A percentile compares a stretch with the other conserved stretches of the same genome.
phyloP scores from a whole-genome alignment of 2,888 invertebrate species.

The Caenorhabditis virilis region DNA sequence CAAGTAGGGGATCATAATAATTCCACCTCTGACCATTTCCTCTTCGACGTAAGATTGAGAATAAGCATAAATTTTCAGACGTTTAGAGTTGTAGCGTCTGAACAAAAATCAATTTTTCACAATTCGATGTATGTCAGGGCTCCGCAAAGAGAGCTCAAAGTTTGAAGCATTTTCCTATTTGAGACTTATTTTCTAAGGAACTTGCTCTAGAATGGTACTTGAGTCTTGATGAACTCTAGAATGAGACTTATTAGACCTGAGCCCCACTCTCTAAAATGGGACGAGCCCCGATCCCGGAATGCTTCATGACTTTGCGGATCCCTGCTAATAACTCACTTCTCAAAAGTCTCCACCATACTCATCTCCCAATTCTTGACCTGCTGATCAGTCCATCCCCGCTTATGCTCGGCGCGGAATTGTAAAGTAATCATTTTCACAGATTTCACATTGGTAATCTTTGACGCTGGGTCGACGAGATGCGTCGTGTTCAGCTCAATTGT shows the following conservation, averaged over 20 bases:
- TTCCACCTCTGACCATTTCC: slow-evolving; percentile 62
- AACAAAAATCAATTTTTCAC: slow-evolving; percentile 9
- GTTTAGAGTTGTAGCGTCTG: slow-evolving; percentile 53
- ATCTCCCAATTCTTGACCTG: slow-evolving; percentile 63
- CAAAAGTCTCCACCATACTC: slow-evolving; percentile 56
- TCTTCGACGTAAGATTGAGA: slow-evolving; percentile 63
- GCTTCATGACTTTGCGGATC: too few species aligned
- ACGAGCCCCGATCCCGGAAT: too few species aligned
- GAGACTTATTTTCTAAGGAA: too few species aligned
- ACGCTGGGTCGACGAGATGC: slow-evolving; percentile 20
- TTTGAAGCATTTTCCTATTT: too few species aligned
- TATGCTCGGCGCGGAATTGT: slow-evolving; percentile 59
- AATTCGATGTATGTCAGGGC: too few species aligned
- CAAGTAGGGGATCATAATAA: slow-evolving; percentile 47
- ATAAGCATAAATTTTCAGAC: slow-evolving; percentile 52
- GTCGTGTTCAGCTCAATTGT: slow-evolving; percentile 14
- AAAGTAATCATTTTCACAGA: slow-evolving; percentile 59
- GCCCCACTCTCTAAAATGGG: too few species aligned
- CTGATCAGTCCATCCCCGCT: slow-evolving; percentile 54
- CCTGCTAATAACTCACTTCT: slow-evolving; percentile 38
- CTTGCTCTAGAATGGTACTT: too few species aligned
- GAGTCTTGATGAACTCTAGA: too few species aligned
- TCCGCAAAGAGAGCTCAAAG: too few species aligned
- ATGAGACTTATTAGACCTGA: too few species aligned
- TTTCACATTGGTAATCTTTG: slow-evolving; percentile 54